phyloP scores from a whole-genome alignment of 2,888 invertebrate species.

The Drosophila kanekoi region DNA sequence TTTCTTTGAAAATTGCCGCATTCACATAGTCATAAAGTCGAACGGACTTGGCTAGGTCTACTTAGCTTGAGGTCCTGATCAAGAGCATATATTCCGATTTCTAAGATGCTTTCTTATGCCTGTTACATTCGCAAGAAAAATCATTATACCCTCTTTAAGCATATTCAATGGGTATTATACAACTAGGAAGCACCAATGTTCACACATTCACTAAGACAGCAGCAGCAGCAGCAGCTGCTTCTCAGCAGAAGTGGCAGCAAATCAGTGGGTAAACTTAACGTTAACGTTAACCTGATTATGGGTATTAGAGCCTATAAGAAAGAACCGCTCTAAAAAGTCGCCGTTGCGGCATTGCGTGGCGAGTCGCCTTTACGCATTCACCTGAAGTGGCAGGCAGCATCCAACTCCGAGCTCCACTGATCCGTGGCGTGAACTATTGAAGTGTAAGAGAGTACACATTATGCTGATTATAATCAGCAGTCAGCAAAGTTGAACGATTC shows the following conservation, averaged over 20 bases:
- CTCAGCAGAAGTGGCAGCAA: slow-evolving; percentile 57
- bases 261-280: slow-evolving; percentile 80
- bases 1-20: too few relatives aligned
- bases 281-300: slow-evolving; percentile 79
- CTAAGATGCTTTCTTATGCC: too few relatives aligned
- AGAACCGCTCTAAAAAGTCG: slow-evolving; percentile 25
- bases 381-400: slow-evolving; percentile 16
- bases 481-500: slow-evolving; percentile 61
- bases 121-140: too few relatives aligned
- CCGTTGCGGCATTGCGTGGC: slow-evolving; percentile 15
- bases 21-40: too few relatives aligned
- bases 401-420: slow-evolving; percentile 48
- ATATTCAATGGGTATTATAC: too few relatives aligned
- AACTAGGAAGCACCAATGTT: slow-evolving; percentile 67
- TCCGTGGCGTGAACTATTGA: slow-evolving; percentile 81
- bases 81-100: too few relatives aligned
- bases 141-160: too few relatives aligned
- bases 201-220: slow-evolving; percentile 65
- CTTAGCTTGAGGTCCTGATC: too few relatives aligned
- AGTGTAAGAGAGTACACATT: slow-evolving; percentile 82
- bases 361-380: slow-evolving; percentile 41
- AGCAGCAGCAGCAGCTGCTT: not conserved
- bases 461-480: slow-evolving; percentile 78
- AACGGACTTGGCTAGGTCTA: too few relatives aligned
- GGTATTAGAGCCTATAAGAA: slow-evolving; percentile 80